Percentiles rank a stretch among this genome's conserved stretches.
Conservation (phyloP, 2,113 vertebrate species). For the Pedionomus torquatus region DNA sequence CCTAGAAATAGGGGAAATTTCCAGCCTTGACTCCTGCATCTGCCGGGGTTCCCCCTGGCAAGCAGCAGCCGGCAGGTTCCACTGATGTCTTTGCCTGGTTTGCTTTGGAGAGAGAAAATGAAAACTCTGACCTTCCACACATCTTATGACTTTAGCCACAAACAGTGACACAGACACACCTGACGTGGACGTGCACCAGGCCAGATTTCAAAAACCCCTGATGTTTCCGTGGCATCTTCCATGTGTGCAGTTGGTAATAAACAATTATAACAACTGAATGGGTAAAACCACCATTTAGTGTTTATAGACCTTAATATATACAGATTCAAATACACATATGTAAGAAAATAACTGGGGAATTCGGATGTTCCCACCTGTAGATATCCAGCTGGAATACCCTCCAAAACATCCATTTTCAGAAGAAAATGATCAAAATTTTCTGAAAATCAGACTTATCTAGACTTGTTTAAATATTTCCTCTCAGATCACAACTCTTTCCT, state of each 20-base stretch:
- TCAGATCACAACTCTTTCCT: background rate
- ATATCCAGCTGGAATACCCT: background rate
- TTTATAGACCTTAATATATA: background rate
- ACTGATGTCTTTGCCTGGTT: conserved; percentile 37
- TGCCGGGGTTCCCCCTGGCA: conserved; percentile 59
- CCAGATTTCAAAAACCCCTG: background rate
- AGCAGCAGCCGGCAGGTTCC: conserved; percentile 28
- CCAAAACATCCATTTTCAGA: background rate
- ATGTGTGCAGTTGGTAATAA: background rate
- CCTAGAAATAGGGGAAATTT: conserved; percentile 21
- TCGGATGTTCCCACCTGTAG: background rate
- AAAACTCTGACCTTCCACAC: background rate
- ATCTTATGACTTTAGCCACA: background rate
- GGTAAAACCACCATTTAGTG: background rate
- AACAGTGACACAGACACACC: background rate
- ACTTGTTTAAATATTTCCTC: background rate
- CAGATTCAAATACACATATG: background rate
- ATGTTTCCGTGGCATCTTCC: background rate
- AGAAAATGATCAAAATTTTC: background rate
- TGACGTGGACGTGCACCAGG: background rate
- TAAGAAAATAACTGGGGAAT: background rate
- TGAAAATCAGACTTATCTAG: background rate
- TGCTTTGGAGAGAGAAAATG: background rate
- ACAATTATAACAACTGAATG: background rate
- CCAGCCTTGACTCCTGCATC: conserved; percentile 30